These are phyloP conservation scores for Drosophila sulfurigaster DNA, from an alignment of 1,140 invertebrate genomes.

Conservation along the genomic window DNA sequence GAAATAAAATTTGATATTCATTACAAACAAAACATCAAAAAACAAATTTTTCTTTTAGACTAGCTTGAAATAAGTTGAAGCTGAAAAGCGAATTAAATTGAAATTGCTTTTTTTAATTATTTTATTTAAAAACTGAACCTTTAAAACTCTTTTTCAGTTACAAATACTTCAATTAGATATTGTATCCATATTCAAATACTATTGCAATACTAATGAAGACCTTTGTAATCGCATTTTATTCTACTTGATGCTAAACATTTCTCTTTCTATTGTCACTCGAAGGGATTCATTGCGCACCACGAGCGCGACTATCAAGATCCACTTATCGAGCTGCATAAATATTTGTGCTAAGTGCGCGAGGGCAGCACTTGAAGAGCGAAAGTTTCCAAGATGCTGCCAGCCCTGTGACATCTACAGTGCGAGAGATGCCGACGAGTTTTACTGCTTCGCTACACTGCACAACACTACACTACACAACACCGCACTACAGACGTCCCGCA, in stretches of 20 bases:
- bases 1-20: too few species aligned
- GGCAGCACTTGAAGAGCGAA: constrained; percentile 37
- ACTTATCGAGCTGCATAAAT: constrained; percentile 46
- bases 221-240: constrained; percentile 9
- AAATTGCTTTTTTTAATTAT: too few species aligned
- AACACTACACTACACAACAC: neutral
- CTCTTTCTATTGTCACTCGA: constrained; percentile 30
- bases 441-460: neutral
- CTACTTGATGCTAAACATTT: constrained; percentile 7
- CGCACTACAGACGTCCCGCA: neutral
- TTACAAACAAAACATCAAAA: too few species aligned
- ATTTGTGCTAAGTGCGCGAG: constrained; percentile 21
- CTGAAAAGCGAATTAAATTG: neutral
- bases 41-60: neutral
- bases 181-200: neutral
- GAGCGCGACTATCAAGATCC: constrained; percentile 18
- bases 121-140: neutral
- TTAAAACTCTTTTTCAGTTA: neutral
- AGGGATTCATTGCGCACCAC: constrained; percentile 27
- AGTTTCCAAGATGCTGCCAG: constrained; percentile 58
- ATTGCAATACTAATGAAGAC: constrained; percentile 10
- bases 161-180: neutral
- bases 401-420: constrained; percentile 72
- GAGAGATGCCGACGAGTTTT: constrained; percentile 9
- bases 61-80: constrained; percentile 11